phyloP scores from a whole-genome alignment of 2,888 invertebrate species.

The Synanthedon myopaeformis region DNA sequence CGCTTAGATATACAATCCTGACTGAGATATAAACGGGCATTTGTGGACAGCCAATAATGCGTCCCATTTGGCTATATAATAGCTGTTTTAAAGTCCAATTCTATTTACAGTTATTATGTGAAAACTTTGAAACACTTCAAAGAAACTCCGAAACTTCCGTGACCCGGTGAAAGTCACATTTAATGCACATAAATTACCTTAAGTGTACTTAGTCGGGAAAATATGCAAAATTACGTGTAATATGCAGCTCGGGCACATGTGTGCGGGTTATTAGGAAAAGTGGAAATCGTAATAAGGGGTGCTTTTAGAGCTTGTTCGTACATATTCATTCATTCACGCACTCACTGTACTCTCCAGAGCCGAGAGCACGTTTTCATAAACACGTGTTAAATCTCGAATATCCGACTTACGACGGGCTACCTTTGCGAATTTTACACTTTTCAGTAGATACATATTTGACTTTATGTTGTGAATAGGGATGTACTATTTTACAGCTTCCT shows the following conservation, averaged over 20 bases:
- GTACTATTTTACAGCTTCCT: not conserved
- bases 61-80: too few relatives aligned
- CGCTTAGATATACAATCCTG: too few relatives aligned
- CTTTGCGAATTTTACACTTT: not conserved
- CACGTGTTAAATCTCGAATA: not conserved
- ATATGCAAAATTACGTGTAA: conserved; percentile 45
- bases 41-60: too few relatives aligned
- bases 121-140: too few relatives aligned
- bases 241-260: conserved; percentile 32
- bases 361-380: not conserved
- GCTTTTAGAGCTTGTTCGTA: conserved; percentile 11
- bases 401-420: not conserved
- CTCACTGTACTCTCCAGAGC: not conserved
- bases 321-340: conserved; percentile 23
- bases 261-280: conserved; percentile 38
- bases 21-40: too few relatives aligned
- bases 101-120: too few relatives aligned
- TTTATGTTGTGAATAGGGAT: not conserved
- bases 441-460: not conserved
- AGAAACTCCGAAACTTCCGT: conserved; percentile 7
- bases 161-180: conserved; percentile 34
- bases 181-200: conserved; percentile 51
- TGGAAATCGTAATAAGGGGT: conserved; percentile 38
- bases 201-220: conserved; percentile 37
- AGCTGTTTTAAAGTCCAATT: too few relatives aligned